Percentiles rank a stretch among this genome's conserved stretches.
Conservation (phyloP, 2,797 vertebrate genomes). For the Lagodon rhomboides region DNA sequence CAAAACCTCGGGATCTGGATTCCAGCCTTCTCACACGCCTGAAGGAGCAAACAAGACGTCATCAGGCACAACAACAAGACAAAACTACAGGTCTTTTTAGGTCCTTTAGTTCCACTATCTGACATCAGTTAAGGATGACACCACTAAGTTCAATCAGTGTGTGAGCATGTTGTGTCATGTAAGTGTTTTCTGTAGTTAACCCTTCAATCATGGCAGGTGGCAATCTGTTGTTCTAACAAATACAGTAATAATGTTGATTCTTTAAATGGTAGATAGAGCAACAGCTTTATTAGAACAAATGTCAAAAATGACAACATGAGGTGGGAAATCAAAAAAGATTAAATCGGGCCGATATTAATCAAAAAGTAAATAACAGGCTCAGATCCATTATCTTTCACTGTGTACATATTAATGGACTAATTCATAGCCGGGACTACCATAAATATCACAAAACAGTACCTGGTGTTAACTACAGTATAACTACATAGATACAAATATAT, state of each 20-base stretch:
- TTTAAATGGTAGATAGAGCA: neutral
- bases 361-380: neutral
- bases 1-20: slow-evolving; percentile 98
- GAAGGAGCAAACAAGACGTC: neutral
- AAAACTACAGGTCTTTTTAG: neutral
- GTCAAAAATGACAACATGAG: neutral
- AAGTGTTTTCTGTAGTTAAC: neutral
- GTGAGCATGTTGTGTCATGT: too few species aligned
- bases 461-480: neutral
- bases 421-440: neutral
- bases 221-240: too few species aligned
- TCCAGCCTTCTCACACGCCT: slow-evolving; percentile 97
- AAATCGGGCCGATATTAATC: neutral
- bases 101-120: neutral
- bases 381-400: neutral
- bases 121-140: neutral
- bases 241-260: neutral
- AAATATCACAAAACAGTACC: neutral
- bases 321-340: too few species aligned
- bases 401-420: neutral
- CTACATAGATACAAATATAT: too few species aligned
- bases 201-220: neutral
- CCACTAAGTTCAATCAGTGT: neutral
- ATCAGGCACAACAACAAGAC: neutral
- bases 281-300: neutral